Evolutionary conservation across 2,888 invertebrate genomes (phyloP).

Genomic region (Ochropacha duplaris): DNA sequence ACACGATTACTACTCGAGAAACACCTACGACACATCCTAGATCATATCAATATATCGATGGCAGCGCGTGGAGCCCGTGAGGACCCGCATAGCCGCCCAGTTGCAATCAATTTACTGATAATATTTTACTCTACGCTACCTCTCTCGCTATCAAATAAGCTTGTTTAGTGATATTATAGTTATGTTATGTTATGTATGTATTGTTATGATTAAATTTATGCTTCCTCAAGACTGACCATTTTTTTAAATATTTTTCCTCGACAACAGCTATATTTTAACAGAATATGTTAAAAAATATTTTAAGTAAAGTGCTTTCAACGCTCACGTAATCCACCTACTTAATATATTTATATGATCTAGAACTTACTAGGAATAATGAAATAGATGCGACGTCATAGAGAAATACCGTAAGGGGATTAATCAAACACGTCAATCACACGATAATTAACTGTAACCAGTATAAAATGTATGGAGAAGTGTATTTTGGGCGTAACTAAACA

Average conservation of each 20-base stretch:
- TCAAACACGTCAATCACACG: slow-evolving; percentile 31
- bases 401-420: slow-evolving; percentile 30
- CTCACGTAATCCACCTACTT: slow-evolving; percentile 45
- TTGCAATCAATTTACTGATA: slow-evolving; percentile 60
- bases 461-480: slow-evolving; percentile 37
- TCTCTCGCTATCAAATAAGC: slow-evolving; percentile 79
- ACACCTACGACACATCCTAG: slow-evolving; percentile 82
- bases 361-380: slow-evolving; percentile 71
- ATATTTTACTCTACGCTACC: slow-evolving; percentile 74
- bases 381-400: slow-evolving; percentile 46
- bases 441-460: slow-evolving; percentile 40
- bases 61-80: slow-evolving; percentile 65
- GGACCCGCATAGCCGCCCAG: slow-evolving; percentile 39
- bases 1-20: slow-evolving; percentile 81
- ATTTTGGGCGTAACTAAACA: slow-evolving; percentile 37
- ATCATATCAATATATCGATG: slow-evolving; percentile 80
- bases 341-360: slow-evolving; percentile 83
- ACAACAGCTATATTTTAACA: slow-evolving; percentile 3
- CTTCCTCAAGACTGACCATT: slow-evolving; percentile 55
- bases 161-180: slow-evolving; percentile 69
- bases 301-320: slow-evolving; percentile 39
- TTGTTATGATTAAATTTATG: slow-evolving; percentile 60
- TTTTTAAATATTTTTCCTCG: slow-evolving; percentile 38
- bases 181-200: no score
- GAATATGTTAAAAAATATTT: slow-evolving; percentile 10